These are phyloP conservation scores for Branchellion lobata DNA, from an alignment of 2,888 invertebrate species.

Conservation along the genomic window DNA sequence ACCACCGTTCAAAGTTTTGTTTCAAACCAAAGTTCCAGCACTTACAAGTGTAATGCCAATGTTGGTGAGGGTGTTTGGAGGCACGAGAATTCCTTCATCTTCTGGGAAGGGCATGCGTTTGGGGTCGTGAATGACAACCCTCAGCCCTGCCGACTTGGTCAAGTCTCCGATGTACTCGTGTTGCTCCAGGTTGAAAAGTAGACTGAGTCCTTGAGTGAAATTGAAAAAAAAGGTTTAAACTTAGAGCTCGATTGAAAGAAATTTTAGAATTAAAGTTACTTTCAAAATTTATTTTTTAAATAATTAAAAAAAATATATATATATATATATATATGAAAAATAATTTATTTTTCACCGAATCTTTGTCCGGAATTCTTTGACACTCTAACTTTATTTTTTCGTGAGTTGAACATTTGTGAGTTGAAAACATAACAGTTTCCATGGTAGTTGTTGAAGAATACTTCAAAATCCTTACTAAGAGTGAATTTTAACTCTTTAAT, in stretches of 20 bases:
- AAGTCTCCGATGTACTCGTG: slow-evolving; percentile 48
- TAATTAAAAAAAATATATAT: too few species aligned
- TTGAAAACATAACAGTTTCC: slow-evolving; percentile 50
- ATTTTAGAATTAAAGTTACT: too few species aligned
- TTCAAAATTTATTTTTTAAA: too few species aligned
- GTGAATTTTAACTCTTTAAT: background rate
- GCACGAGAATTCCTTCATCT: slow-evolving; percentile 49
- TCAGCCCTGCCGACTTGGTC: slow-evolving; percentile 49
- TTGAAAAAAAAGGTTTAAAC: too few species aligned
- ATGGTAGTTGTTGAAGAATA: slow-evolving; percentile 45
- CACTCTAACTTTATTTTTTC: background rate
- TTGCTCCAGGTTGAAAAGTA: slow-evolving; percentile 50
- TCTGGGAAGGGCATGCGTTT: slow-evolving; percentile 49
- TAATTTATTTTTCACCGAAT: slow-evolving; percentile 32
- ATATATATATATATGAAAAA: too few species aligned
- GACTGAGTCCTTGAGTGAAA: slow-evolving; percentile 48
- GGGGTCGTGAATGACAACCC: slow-evolving; percentile 50
- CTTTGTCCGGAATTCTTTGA: slow-evolving; percentile 36
- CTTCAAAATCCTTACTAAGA: slow-evolving; percentile 40
- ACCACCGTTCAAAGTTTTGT: too few species aligned
- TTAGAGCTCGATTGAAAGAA: too few species aligned
- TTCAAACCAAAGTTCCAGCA: too few species aligned
- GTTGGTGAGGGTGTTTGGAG: slow-evolving; percentile 39
- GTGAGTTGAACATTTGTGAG: slow-evolving; percentile 37
- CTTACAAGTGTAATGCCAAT: slow-evolving; percentile 30